Base-by-base conservation (phyloP, 2,797 vertebrate genomes). In the Cephalopachus bancanus region DNA sequence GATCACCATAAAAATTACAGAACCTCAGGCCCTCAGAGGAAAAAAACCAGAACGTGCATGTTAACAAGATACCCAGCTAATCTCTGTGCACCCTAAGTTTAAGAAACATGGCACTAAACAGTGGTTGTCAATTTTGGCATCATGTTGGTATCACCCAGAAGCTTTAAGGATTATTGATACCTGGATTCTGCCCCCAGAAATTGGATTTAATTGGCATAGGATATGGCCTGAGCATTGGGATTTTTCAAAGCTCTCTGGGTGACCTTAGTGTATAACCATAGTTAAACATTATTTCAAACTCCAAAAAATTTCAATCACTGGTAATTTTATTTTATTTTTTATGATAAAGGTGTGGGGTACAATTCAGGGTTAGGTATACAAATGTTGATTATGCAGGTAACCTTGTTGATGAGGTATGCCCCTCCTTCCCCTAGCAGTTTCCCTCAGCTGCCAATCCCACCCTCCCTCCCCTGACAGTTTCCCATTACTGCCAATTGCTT, bases 231-330 rank as follows among this genome's bases (percentile, higher is more conserved):
- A 28, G 12, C 15, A 72, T 28, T 67, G 62, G 24, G 7, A 72
- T 57, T 95, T 96, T 69, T 79, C 8, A 53, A 90, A 57, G 1
- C 1, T 72, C 3, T 60, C 28, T 81, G 33, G 8, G 12, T 67
- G 62, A 57, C 10, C 8, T 19, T 93, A 30, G 30, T 65, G 8
- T 84, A 10, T 28, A 83, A 26, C 10, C 64, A 72, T 7, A 7
- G 2, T 91, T 88, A 67, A 93, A 93, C 93, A 44, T 4, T 17
- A 86, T 7, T 51, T 67, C 62, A 57, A 59, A 30, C 91, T 93
- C 60, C 89, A 76, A 4, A 55, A 28, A 24, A 75, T 10, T 33
- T 8, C 12, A 81, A 86, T 30, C 62, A 55, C 10, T 79, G 51
- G 44, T 83, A 44, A 62, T 81, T 95, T 90, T 76, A 80, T 44